These are phyloP conservation scores for Lagopus muta DNA, from an alignment of 2,113 vertebrate species.

Conservation along the genomic window DNA sequence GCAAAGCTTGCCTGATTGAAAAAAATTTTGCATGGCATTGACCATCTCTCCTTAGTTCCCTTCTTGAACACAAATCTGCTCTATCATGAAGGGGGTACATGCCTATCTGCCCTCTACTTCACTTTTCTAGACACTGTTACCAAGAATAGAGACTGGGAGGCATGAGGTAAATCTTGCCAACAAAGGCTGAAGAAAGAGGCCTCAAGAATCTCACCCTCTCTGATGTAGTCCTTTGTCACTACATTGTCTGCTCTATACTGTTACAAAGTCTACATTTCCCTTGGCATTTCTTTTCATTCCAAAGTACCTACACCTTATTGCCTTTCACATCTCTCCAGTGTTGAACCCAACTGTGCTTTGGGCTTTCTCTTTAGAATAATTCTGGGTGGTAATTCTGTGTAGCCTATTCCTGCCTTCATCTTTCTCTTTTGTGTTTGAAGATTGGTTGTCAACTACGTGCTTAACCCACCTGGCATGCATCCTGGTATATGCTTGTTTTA, in stretches of 20 bases:
- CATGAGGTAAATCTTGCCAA: not conserved
- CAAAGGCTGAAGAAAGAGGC: rapidly evolving
- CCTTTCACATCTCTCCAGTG: not conserved
- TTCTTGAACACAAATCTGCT: not conserved
- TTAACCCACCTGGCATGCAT: not conserved
- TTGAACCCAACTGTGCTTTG: not conserved
- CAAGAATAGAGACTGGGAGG: not conserved
- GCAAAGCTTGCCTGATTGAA: not conserved
- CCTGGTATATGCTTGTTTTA: rapidly evolving
- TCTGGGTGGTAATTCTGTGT: not conserved
- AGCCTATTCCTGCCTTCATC: not conserved
- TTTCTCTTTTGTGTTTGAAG: not conserved
- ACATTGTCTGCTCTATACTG: not conserved
- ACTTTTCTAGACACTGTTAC: not conserved
- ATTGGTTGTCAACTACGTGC: not conserved
- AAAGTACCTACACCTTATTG: not conserved
- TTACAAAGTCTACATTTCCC: not conserved
- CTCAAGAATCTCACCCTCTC: not conserved
- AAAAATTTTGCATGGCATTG: not conserved
- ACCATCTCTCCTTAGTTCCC: not conserved
- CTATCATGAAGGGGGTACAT: not conserved
- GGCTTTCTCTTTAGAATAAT: not conserved
- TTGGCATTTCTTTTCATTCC: not conserved
- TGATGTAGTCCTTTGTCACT: not conserved
- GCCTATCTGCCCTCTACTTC: not conserved